A percentile compares a stretch with the other conserved stretches of the same genome.
Evolutionary conservation across 2,797 vertebrate genomes (phyloP).

Genomic region (Glossophaga mutica): DNA sequence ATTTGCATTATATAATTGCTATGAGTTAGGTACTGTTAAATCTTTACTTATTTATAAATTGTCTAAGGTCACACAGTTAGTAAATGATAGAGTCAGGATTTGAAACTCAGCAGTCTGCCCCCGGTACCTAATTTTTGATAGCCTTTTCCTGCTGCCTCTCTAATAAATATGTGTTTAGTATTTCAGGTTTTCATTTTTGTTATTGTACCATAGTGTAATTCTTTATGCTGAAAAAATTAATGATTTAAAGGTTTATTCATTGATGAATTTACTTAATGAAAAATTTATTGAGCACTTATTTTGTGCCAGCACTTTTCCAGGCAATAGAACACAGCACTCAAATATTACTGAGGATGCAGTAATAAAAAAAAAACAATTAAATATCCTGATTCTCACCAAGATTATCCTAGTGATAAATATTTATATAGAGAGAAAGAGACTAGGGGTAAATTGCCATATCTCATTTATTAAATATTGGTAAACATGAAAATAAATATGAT

Average conservation of each 20-base stretch:
- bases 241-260: background rate
- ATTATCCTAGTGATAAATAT: background rate
- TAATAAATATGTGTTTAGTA: background rate
- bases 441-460: background rate
- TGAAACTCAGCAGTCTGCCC: background rate
- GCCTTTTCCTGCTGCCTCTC: background rate
- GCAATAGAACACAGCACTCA: background rate
- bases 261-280: background rate
- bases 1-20: background rate
- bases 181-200: background rate
- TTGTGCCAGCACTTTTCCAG: background rate
- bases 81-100: background rate
- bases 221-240: background rate
- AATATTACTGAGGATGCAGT: background rate
- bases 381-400: background rate
- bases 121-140: background rate
- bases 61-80: background rate
- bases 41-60: background rate
- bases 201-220: background rate
- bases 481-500: background rate
- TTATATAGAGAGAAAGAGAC: background rate
- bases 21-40: background rate
- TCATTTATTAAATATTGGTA: background rate
- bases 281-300: background rate
- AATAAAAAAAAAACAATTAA: background rate